Evolutionary conservation across 2,113 vertebrate species (phyloP), one percentile per base, ranked within the genome.

Genomic region (Oryzias woworae): DNA sequence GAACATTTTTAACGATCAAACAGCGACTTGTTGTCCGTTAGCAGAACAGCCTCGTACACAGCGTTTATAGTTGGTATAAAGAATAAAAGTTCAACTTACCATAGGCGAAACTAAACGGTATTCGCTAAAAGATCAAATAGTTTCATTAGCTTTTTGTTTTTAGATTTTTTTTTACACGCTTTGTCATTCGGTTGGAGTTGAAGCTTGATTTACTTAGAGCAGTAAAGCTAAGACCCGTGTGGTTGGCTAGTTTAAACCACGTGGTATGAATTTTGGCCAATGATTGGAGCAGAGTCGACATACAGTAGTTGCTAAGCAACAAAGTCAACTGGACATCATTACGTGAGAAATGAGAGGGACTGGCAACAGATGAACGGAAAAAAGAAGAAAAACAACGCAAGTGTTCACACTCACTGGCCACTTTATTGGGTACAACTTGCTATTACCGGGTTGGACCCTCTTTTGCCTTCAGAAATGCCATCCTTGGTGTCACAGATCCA

Each of bases 301-400:
- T 45, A 41, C 0, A 17, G 14, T 18, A 20, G 78, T 85, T 52
- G 14, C 80, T 50, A 67, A 71, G 80, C 82, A 81, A 87, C 85
- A 13, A 6, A 4, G 47, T 58, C 53, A 5, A 53, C 36, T 13
- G 36, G 10, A 36, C 8, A 36, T 36, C 36, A 36, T 36, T 10
- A 36, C 36, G 36, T 10, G 36, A 36, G 36, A 36, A 36, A 36
- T 2, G 36, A 36, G 36, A 36, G 36, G 10, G 8, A 36, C 36
- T 12, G 36, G 36, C 1, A 5, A 28, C 26, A 28, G 5, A 13
- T 36, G 36, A 36, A 8, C 3, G 36, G 36, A 36, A 36, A 36
- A 36, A 36, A 36, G 10, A 12, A 36, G 36, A 36, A 10, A 13
- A 36, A 12, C 8, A 36, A 36, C 36, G 3, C 8, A 36, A 36